phyloP scores from a whole-genome alignment of 2,797 vertebrate species.

The Myotis pilosus region DNA sequence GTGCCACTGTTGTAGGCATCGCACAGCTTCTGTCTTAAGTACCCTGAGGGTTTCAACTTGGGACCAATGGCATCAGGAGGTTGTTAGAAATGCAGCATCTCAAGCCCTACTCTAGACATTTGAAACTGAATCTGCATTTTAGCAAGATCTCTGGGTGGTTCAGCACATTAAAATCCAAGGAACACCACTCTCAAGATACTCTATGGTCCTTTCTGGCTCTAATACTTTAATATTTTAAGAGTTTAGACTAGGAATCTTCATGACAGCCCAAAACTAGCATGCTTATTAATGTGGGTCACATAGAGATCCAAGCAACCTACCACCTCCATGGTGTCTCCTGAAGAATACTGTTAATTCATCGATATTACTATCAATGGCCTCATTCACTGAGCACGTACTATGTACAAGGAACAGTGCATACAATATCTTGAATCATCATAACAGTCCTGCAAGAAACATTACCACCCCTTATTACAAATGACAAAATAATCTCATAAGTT shows the following conservation, averaged over 20 bases:
- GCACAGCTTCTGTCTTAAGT: neutral
- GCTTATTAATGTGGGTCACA: neutral
- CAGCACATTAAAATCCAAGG: neutral
- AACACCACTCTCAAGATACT: neutral
- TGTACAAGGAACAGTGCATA: neutral
- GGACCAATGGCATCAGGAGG: neutral
- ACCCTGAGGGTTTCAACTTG: neutral
- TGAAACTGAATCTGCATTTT: neutral
- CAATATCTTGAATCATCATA: neutral
- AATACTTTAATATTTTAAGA: conserved; percentile 22
- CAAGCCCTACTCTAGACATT: neutral
- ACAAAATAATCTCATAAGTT: conserved; percentile 35
- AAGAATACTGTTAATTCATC: neutral
- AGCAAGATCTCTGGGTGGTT: neutral
- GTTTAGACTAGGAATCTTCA: conserved; percentile 6
- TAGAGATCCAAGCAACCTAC: neutral
- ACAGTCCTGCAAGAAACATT: neutral
- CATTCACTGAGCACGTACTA: neutral
- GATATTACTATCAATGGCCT: neutral
- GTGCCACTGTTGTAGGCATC: neutral
- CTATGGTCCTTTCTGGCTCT: neutral
- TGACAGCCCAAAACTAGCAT: neutral
- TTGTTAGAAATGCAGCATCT: neutral
- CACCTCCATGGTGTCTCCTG: neutral
- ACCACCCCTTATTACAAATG: neutral